These are phyloP conservation scores for Lithobates pipiens DNA, from an alignment of 2,797 vertebrate species.

Conservation along the genomic window DNA sequence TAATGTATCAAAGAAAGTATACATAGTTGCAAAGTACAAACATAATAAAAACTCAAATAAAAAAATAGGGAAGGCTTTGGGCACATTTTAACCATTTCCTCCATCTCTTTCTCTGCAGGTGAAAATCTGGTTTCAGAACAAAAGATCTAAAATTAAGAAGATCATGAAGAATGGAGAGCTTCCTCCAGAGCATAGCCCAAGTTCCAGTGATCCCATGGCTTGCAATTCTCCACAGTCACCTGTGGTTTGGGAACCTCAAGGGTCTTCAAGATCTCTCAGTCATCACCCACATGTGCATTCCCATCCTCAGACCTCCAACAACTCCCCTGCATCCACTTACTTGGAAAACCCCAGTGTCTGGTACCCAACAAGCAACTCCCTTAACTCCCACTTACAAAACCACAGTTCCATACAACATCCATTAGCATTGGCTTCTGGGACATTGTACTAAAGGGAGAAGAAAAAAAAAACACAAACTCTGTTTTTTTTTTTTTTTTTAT, in stretches of 20 bases:
- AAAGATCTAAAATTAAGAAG: conserved; percentile 98
- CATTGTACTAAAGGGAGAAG: conserved; percentile 87
- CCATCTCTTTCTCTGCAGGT: conserved; percentile 78
- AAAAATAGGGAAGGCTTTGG: background rate
- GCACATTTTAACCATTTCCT: conserved; percentile 15
- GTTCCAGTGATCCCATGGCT: conserved; percentile 98
- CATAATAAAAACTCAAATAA: too few relatives aligned
- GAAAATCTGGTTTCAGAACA: conserved; percentile 99
- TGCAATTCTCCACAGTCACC: conserved; percentile 99
- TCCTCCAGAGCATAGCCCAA: conserved; percentile 96
- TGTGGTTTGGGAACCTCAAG: conserved; percentile 95
- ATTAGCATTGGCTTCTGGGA: conserved; percentile 93
- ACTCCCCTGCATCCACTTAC: conserved; percentile 88
- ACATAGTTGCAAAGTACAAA: too few relatives aligned
- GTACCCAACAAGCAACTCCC: conserved; percentile 86
- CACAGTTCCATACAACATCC: conserved; percentile 94
- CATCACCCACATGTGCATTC: conserved; percentile 81
- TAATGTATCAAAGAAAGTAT: too few relatives aligned
- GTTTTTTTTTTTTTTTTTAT: conserved; percentile 67
- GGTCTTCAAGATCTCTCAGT: conserved; percentile 89
- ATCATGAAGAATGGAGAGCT: conserved; percentile 98
- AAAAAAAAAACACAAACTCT: conserved; percentile 2
- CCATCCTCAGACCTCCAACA: conserved; percentile 85
- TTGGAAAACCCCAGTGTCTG: conserved; percentile 93
- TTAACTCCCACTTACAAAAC: conserved; percentile 90